These are phyloP conservation scores for Tachina grossa DNA, from an alignment of 2,888 invertebrate species.

Conservation along the genomic window DNA sequence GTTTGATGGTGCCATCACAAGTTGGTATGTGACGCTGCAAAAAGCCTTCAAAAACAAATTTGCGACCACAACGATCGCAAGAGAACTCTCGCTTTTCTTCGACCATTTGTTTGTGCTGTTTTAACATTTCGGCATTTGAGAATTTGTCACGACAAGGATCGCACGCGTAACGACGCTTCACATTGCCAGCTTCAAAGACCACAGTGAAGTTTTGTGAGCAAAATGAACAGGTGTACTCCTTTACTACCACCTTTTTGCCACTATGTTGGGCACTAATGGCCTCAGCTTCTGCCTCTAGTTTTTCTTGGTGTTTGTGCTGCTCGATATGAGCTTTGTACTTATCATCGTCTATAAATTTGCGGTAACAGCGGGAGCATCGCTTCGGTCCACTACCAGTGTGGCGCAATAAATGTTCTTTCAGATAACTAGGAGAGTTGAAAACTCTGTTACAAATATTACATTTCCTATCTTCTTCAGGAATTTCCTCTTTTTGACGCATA, in stretches of 20 bases:
- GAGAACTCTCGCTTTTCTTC: conserved; percentile 82
- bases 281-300: conserved; percentile 80
- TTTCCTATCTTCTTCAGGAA: conserved; percentile 79
- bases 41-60: conserved; percentile 82
- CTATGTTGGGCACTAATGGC: conserved; percentile 77
- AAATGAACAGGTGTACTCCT: conserved; percentile 82
- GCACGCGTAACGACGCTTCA: conserved; percentile 82
- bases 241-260: conserved; percentile 81
- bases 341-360: conserved; percentile 81
- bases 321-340: conserved; percentile 81
- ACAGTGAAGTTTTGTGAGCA: conserved; percentile 81
- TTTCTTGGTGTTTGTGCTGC: conserved; percentile 80
- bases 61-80: conserved; percentile 81
- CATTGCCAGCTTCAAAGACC: conserved; percentile 81
- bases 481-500: conserved; percentile 79
- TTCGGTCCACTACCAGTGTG: conserved; percentile 81
- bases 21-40: conserved; percentile 81
- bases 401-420: conserved; percentile 82
- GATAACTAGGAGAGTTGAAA: conserved; percentile 82
- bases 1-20: conserved; percentile 82
- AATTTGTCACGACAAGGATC: conserved; percentile 82
- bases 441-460: conserved; percentile 81
- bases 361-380: conserved; percentile 81
- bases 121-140: conserved; percentile 81
- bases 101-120: conserved; percentile 80